Base-by-base conservation (phyloP, 2,888 invertebrate species). In the Pardosa pseudoannulata region DNA sequence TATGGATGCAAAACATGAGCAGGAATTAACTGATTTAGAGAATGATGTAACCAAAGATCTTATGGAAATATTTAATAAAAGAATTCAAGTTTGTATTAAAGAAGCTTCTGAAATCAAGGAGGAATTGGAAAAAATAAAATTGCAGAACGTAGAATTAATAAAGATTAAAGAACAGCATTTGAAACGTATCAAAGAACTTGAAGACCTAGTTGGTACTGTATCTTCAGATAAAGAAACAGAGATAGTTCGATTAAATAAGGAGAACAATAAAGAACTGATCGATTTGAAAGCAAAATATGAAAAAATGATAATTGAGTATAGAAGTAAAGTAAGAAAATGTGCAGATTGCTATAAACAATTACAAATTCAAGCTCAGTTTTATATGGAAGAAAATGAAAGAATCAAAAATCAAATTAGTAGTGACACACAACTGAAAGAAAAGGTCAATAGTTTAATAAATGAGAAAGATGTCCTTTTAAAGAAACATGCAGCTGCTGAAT, bases 1-100 rank as follows among this genome's bases (percentile, higher is more conserved):
- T 46, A 11, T 76, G 13, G 82, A 83, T 72, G 36, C 75, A 76
- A 83, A 83, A 67, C 76, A 50, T 50, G 72, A 83, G 27, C 76
- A 71, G 65, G 71, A 76, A 64, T 36, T 83, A 1, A 72, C 27
- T 36, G 72, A 83, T 19, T 76, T 76, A 27, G 82, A 83, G 29
- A 72, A 27, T 50, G 36, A 72, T 28, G 65, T 72, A 7, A 65
- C 46, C 50, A 76, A 82, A 11, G 75, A 82, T 31, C 39, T 70
- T 9, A 3, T 32, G 13, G 23, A 13, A 19, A 67, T 39, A 56
- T 11, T 68, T 0, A 74, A 73, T 19, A 19, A 56, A 56, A 11
- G 56, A 0, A 74, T 67, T 1, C 36, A 50, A n/a, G 50, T 67
- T n/a, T 39, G 56, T 29, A 11, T 41, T 0, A 29, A 39, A 39